These are phyloP conservation scores for Frankliniella intonsa DNA, from an alignment of 2,888 invertebrate genomes.

Conservation along the genomic window DNA sequence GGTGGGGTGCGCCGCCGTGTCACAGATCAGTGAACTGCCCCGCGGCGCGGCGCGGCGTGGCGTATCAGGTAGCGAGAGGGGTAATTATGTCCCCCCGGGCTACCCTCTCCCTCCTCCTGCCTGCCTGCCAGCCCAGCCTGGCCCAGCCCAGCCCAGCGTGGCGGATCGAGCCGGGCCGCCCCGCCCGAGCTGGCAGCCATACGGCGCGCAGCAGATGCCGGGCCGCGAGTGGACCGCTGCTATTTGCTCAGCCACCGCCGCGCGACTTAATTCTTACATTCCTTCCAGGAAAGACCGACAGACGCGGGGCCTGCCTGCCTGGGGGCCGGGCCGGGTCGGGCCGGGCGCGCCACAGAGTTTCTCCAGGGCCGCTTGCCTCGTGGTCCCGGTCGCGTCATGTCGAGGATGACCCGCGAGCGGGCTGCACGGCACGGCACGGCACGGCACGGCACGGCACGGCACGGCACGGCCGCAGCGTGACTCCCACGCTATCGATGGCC, in stretches of 20 bases:
- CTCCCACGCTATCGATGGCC: not conserved
- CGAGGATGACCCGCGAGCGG: not conserved
- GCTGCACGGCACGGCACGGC: not conserved
- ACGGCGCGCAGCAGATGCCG: not conserved
- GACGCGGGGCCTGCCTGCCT: not conserved
- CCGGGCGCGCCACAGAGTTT: not conserved
- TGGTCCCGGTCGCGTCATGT: too few species aligned
- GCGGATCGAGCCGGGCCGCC: not conserved
- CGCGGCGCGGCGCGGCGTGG: too few species aligned
- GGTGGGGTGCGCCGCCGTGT: too few species aligned
- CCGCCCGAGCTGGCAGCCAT: not conserved
- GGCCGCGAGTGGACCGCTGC: too few species aligned
- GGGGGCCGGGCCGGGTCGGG: not conserved
- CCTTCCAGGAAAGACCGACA: conserved; percentile 13
- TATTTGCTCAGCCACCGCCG: not conserved
- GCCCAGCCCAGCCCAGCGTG: too few species aligned
- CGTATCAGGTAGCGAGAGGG: too few species aligned
- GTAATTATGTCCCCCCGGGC: too few species aligned
- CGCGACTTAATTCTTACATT: conserved; percentile 12
- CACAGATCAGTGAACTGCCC: too few species aligned
- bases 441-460: not conserved
- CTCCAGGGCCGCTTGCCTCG: too few species aligned
- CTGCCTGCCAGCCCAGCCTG: too few species aligned
- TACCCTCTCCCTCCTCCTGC: too few species aligned
- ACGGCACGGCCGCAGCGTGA: not conserved